Base-by-base conservation (phyloP, 2,797 vertebrate species). In the Poeciliopsis presidionis region DNA sequence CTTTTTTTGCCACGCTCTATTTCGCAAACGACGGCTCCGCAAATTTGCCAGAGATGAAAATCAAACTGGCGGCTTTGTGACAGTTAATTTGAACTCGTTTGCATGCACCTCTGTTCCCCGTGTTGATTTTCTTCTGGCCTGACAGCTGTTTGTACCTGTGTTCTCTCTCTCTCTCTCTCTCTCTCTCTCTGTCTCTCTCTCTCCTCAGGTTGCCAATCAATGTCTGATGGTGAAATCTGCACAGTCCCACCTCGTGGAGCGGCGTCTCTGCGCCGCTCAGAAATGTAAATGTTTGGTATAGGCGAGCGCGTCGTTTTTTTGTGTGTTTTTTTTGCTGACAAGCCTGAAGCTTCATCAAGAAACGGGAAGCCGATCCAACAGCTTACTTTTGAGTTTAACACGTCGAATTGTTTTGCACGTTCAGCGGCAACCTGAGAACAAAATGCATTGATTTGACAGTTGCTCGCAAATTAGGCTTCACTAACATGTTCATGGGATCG, bases 41-140 rank as follows among this genome's bases (percentile, higher is more conserved):
- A 88, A 88, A 87, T 87, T 70, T 81, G 82, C 69, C 73, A 74
- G 71, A 47, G 78, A 87, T 77, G 85, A 89, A 90, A 92, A 90
- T 86, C 84, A 84, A 92, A 87, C 81, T 82, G 75, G 86, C 84
- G 61, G 83, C 82, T 83, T 80, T 72, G 84, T 83, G 82, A 87
- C 85, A 83, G 86, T 90, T 91, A 80, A 92, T 91, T 84, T 88
- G 83, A 87, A 82, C 80, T 85, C 30, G 80, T 90, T 87, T 90
- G 86, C 73, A 73, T 90, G 80, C 86, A 76, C 81, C 84, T 86
- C 87, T 79, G 72, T 76, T 85, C 36, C 81, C 63, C 5, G 67
- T 74, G 88, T 85, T 84, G 86, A 87, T 91, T 79, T 81, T 77
- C 83, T 81, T 86, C 33, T 83, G 81, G 47, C 86, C 83, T 81